Evolutionary conservation across 2,888 invertebrate species (phyloP), one percentile per base, ranked within the genome.

Genomic region (Hipparchia semele): DNA sequence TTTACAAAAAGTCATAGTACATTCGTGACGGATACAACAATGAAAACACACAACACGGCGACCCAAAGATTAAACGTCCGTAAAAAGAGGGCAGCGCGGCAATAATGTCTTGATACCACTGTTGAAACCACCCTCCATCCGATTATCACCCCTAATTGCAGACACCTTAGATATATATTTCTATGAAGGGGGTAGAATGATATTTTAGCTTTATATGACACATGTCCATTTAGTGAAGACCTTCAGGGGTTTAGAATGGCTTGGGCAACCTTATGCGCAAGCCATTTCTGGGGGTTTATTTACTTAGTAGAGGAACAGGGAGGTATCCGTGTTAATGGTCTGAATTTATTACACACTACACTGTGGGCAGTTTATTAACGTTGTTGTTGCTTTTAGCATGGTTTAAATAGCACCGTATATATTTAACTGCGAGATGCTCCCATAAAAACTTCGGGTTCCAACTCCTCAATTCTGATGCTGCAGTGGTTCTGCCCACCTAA

Each of bases 1-100:
- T 46, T 46, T 46, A 46, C 46, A 46, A 46, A 46, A 46, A 46
- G 6, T 46, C 6, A 46, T 46, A 46, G 46, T 46, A 46, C 0
- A 46, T 46, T 46, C 66, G 70, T 68, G 64, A 59, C 56, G 49
- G 53, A 53, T 23, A 13, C 10, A 66, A 58, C 75, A 79, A 70
- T 80, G 90, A 78, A 84, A 81, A 83, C 85, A 62, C 66, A 65
- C 76, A 49, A 59, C 78, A 79, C 83, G 78, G 81, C 86, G 85
- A 87, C 87, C 86, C 85, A 84, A 82, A 91, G 91, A 91, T 92
- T 91, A 92, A 91, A 90, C 90, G 88, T 89, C 91, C 91, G 90
- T 92, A 90, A 92, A 91, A 90, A 83, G 86, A 83, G 90, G 87
- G 88, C 86, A 87, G 87, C 85, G 82, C 82, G 84, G 87, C 87